Evolutionary conservation across 2,113 vertebrate genomes (phyloP).

Genomic region (Archilochus colubris): DNA sequence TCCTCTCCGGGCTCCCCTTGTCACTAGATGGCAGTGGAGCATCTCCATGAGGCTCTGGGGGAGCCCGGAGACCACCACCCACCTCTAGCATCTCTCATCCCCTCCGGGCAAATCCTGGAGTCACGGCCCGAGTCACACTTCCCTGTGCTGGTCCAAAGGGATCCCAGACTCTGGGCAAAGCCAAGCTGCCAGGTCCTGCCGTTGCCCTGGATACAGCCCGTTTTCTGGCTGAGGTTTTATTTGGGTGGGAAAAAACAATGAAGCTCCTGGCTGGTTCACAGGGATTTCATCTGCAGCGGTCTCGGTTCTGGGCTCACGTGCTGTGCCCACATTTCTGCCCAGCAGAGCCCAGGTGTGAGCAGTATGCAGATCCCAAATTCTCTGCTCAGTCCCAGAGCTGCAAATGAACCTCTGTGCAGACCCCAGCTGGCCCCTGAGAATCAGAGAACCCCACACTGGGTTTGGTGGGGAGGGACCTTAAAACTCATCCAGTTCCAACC

Average conservation of each 20-base stretch:
- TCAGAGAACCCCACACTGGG: no score
- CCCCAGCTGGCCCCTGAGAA: rapidly evolving
- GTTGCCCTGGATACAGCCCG: not conserved
- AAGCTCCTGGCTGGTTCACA: not conserved
- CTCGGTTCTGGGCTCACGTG: not conserved
- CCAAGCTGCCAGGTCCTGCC: not conserved
- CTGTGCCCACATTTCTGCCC: not conserved
- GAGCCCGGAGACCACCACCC: not conserved
- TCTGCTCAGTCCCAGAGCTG: rapidly evolving
- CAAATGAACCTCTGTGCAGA: rapidly evolving
- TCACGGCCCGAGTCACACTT: rapidly evolving
- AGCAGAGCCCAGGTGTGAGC: rapidly evolving
- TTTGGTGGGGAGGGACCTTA: no score
- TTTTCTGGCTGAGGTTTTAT: not conserved
- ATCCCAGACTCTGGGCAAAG: rapidly evolving
- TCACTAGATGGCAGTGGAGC: conserved; percentile 72
- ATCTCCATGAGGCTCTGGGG: not conserved
- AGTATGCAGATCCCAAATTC: not conserved
- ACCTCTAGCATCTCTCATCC: not conserved
- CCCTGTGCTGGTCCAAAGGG: not conserved
- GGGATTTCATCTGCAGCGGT: not conserved
- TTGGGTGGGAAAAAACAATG: not conserved
- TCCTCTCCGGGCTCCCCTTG: not conserved
- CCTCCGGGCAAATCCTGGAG: not conserved
- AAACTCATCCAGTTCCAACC: no score